Evolutionary conservation across 2,888 invertebrate species (phyloP).

Genomic region (Axea sp.): DNA sequence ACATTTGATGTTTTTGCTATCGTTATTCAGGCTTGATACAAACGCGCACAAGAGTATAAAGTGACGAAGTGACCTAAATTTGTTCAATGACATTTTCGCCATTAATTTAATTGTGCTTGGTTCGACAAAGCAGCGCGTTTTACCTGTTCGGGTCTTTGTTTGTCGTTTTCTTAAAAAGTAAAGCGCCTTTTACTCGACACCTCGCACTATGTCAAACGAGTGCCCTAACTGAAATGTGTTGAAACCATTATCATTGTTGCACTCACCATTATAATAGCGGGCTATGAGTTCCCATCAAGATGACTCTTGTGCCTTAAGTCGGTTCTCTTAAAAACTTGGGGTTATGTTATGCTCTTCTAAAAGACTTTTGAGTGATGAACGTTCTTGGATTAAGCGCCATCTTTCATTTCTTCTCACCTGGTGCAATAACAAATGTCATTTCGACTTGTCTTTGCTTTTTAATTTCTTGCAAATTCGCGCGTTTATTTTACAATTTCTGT

Average conservation of each 20-base stretch:
- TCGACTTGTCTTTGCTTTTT: constrained; percentile 11
- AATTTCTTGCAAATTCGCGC: background rate
- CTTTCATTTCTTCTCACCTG: too few relatives aligned
- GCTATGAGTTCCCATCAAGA: constrained; percentile 55
- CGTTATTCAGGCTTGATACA: constrained; percentile 7
- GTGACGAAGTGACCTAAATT: constrained; percentile 41
- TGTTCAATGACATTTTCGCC: constrained; percentile 25
- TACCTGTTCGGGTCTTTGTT: constrained; percentile 17
- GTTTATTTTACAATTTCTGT: too few relatives aligned
- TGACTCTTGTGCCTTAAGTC: constrained; percentile 50
- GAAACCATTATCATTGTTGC: constrained; percentile 43
- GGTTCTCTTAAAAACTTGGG: constrained; percentile 50
- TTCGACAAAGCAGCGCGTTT: constrained; percentile 18
- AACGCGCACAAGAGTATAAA: constrained; percentile 2
- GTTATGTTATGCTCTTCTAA: constrained; percentile 29
- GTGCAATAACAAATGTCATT: too few relatives aligned
- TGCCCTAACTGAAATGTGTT: constrained; percentile 52
- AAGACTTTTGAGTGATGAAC: constrained; percentile 31
- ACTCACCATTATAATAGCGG: constrained; percentile 61
- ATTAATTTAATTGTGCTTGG: constrained; percentile 42
- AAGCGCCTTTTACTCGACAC: constrained; percentile 42
- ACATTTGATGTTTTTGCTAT: constrained; percentile 11
- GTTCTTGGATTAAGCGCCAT: constrained; percentile 8
- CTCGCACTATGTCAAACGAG: constrained; percentile 33
- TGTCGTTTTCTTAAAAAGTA: constrained; percentile 42